phyloP scores from a whole-genome alignment of 2,888 invertebrate genomes.

The Drosophila imparisetae region DNA sequence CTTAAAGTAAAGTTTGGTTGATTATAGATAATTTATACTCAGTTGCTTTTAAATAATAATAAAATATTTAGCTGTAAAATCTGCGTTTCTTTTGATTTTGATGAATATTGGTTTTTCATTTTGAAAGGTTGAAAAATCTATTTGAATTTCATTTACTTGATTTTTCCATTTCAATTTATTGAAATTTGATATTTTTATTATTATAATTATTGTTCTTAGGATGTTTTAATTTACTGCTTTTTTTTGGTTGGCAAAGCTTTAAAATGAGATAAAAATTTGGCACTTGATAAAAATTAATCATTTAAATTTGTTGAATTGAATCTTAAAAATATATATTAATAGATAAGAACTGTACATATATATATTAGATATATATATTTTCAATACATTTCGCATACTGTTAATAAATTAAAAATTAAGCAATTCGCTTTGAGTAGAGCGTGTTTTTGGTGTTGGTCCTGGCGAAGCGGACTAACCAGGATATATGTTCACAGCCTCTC shows the following conservation, averaged over 20 bases:
- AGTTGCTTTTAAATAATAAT: no score
- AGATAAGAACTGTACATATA: not conserved
- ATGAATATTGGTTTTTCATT: not conserved
- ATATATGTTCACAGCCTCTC: slow-evolving; percentile 33
- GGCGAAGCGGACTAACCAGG: slow-evolving; percentile 25
- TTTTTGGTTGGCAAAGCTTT: not conserved
- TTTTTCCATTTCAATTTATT: not conserved
- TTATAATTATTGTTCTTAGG: not conserved
- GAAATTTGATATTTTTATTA: not conserved
- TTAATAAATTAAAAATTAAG: not conserved
- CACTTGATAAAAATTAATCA: not conserved
- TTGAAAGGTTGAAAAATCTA: not conserved
- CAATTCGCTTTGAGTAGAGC: slow-evolving; percentile 13
- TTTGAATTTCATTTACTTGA: not conserved
- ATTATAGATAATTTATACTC: no score
- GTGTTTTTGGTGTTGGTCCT: slow-evolving; percentile 12
- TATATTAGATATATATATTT: not conserved
- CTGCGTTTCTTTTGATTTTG: not conserved
- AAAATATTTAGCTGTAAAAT: no score
- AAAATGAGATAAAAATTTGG: not conserved
- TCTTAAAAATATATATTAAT: no score
- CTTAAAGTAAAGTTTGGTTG: fast-evolving
- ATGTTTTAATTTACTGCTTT: fast-evolving
- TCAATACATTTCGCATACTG: not conserved
- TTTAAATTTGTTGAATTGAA: not conserved